phyloP scores from a whole-genome alignment of 2,888 invertebrate genomes.

The Ochlodes sylvanus region DNA sequence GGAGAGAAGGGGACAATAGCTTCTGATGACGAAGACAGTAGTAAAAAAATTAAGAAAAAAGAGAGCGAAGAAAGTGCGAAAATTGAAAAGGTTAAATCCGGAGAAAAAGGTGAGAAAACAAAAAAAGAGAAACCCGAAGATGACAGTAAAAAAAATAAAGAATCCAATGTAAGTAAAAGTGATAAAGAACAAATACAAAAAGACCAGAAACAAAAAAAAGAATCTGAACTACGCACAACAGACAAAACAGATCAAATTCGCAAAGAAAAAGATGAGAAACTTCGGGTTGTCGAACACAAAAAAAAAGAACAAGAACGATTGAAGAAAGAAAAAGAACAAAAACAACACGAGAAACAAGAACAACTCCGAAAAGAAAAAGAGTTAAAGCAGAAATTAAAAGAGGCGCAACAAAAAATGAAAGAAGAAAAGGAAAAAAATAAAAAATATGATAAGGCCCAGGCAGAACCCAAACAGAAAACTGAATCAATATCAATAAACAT shows the following conservation, averaged over 20 bases:
- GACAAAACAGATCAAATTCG: constrained; percentile 34
- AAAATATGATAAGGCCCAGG: constrained; percentile 33
- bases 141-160: constrained; percentile 26
- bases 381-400: constrained; percentile 26
- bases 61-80: constrained; percentile 22
- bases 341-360: constrained; percentile 35
- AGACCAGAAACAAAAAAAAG: constrained; percentile 37
- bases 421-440: constrained; percentile 38
- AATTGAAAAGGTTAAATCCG: constrained; percentile 12
- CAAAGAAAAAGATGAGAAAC: constrained; percentile 42
- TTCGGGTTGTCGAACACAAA: constrained; percentile 23
- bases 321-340: constrained; percentile 38
- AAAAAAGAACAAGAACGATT: constrained; percentile 34
- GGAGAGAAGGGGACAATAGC: constrained; percentile 4
- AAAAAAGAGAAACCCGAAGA: constrained; percentile 12
- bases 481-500: constrained; percentile 32
- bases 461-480: constrained; percentile 27
- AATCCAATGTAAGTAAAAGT: constrained; percentile 10
- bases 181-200: constrained; percentile 5
- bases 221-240: constrained; percentile 27
- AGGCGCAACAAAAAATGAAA: constrained; percentile 24
- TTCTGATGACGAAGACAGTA: constrained; percentile 2
- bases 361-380: constrained; percentile 27
- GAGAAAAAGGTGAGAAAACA: constrained; percentile 18
- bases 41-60: background rate